Base-by-base conservation (phyloP, 2,113 vertebrate genomes). In the Chaetura pelagica region DNA sequence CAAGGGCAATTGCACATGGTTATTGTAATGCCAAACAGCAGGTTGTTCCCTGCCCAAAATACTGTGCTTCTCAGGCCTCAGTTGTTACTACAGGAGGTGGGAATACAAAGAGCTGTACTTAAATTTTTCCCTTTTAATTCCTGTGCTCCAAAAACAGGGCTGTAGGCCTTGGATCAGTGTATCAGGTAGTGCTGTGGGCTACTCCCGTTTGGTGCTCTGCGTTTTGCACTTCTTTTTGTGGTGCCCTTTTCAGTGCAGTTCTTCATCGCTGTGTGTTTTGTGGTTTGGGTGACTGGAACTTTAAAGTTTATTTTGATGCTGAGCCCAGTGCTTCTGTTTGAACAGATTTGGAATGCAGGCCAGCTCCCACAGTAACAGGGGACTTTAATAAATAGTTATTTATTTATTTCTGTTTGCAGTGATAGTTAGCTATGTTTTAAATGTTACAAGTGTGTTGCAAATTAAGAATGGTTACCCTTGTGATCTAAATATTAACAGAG, bases 151-250 rank as follows among this genome's bases (percentile, higher is more conserved):
- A 26, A 4, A 71, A 1, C 40, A 46, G 15, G 40, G 8, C 27
- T 8, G 17, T 27, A 57, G 69, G 17, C 20, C 21, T 12, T 52
- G 55, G 42, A 9, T 58, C n/a, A 13, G 38, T 10, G 30, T 38
- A 48, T 9, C 6, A 4, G 24, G 40, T 32, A 14, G 9, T 13
- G 17, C n/a, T 13, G 22, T 9, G 16, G 49, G 14, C 64, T 40
- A 29, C 59, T 46, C 22, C 49, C 18, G 27, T 1, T 1, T 8
- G 27, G 30, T 57, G 15, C 9, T 3, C 21, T 32, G 27, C 1
- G 1, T 13, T 73, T 4, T 20, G 38, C 21, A 1, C n/a, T 14
- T 19, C 18, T 54, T n/a, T 22, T 24, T 4, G 1, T 10, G 15
- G 12, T 24, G 40, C 10, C n/a, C 22, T 62, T 24, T 48, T 35